Conservation (phyloP, 2,113 vertebrate genomes). For the Narcine bancroftii region DNA sequence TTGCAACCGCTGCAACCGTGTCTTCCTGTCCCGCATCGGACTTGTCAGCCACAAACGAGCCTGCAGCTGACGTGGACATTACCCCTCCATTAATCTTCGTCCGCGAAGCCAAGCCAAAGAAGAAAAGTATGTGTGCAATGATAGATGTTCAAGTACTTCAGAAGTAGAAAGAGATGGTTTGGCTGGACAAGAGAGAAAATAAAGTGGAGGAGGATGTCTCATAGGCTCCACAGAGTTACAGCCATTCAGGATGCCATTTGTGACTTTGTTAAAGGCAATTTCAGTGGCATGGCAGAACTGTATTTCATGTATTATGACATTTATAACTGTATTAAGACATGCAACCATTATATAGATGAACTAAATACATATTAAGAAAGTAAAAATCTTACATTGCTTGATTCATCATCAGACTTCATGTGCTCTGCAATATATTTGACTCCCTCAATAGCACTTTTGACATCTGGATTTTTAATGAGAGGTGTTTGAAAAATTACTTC, state of each 20-base stretch:
- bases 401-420: slow-evolving; percentile 91
- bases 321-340: background rate
- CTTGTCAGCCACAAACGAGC: no score
- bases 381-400: slow-evolving; percentile 72
- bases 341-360: background rate
- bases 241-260: no score
- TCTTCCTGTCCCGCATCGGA: no score
- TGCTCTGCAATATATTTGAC: slow-evolving; percentile 96
- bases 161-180: background rate
- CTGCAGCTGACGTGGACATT: no score
- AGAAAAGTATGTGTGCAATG: background rate
- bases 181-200: background rate
- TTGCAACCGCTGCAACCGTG: no score
- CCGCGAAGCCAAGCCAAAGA: no score
- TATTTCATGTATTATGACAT: background rate
- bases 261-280: no score
- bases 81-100: no score
- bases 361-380: slow-evolving; percentile 37
- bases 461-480: slow-evolving; percentile 82
- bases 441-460: slow-evolving; percentile 89
- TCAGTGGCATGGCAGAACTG: background rate
- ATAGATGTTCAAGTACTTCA: background rate
- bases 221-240: no score
- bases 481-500: slow-evolving; percentile 78
- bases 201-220: background rate